Evolutionary conservation across 2,888 invertebrate genomes (phyloP).

Genomic region (Spodoptera picta): DNA sequence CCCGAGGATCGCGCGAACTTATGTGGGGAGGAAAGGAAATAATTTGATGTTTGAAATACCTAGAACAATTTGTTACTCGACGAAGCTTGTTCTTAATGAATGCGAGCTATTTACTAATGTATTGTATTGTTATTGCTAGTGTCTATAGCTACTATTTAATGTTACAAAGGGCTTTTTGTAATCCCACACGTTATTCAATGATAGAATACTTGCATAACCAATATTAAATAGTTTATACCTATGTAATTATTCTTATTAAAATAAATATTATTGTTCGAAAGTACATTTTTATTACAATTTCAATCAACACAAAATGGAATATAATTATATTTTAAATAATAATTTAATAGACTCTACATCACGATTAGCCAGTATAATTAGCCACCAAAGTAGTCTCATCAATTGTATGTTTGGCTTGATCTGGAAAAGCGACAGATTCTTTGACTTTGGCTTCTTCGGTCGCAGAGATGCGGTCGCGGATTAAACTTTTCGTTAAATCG

Average conservation of each 20-base stretch:
- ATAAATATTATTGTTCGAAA: conserved; percentile 41
- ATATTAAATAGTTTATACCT: conserved; percentile 29
- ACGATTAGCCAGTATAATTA: conserved; percentile 56
- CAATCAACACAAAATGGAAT: conserved; percentile 5
- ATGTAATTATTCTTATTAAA: conserved; percentile 19
- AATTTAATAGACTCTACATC: conserved; percentile 16
- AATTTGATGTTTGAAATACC: too few species aligned
- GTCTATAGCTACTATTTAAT: conserved; percentile 27
- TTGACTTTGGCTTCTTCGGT: conserved; percentile 39
- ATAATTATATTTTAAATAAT: conserved; percentile 15
- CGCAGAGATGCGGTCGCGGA: conserved; percentile 60
- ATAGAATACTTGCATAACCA: conserved; percentile 26
- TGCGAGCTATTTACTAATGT: conserved; percentile 2
- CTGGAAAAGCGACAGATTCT: conserved; percentile 19
- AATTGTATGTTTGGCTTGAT: conserved; percentile 50
- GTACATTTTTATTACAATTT: conserved; percentile 38
- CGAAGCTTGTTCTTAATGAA: conserved; percentile 3
- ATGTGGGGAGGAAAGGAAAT: too few species aligned
- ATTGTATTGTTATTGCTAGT: conserved; percentile 22
- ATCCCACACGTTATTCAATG: conserved; percentile 32
- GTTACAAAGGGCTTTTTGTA: conserved; percentile 35
- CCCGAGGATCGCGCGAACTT: too few species aligned
- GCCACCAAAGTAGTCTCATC: conserved; percentile 62
- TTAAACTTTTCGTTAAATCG: conserved; percentile 69
- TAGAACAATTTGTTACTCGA: too few species aligned